These are phyloP conservation scores for Drosophila leontia DNA, from an alignment of 1,140 invertebrate species.

Conservation along the genomic window DNA sequence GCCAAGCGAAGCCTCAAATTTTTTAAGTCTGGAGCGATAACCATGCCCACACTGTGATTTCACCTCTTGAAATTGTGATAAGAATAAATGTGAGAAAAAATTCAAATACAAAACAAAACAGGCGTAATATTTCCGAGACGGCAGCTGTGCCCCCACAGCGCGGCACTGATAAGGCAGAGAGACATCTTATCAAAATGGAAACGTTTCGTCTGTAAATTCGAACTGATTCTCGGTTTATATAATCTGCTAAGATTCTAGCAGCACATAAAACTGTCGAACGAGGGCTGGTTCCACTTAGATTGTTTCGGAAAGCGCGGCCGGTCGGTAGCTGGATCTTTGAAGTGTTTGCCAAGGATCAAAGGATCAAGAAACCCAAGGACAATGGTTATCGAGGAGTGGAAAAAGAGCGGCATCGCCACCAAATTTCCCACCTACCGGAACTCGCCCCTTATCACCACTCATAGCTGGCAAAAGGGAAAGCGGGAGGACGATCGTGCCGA, in stretches of 20 bases:
- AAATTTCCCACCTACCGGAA: conserved; percentile 80
- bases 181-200: conserved; percentile 65
- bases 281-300: conserved; percentile 39
- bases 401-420: conserved; percentile 72
- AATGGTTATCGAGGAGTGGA: conserved; percentile 81
- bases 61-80: conserved; percentile 17
- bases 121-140: conserved; percentile 1
- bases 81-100: conserved; percentile 1
- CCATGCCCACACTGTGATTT: conserved; percentile 8
- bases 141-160: conserved; percentile 19
- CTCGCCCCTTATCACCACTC: conserved; percentile 60
- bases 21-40: conserved; percentile 2
- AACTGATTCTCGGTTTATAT: conserved; percentile 49
- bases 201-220: conserved; percentile 41
- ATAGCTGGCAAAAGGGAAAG: conserved; percentile 87
- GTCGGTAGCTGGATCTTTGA: conserved; percentile 8
- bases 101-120: conserved; percentile 3
- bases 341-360: conserved; percentile 10
- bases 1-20: conserved; percentile 14
- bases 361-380: conserved; percentile 13
- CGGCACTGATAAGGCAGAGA: conserved; percentile 12
- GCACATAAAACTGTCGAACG: conserved; percentile 27
- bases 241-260: conserved; percentile 23
- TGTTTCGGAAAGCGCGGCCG: conserved; percentile 1
- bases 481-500: conserved; percentile 88